Percentiles rank a stretch among this genome's conserved stretches.
Conservation (phyloP, 1,140 invertebrate species). For the Euschistus heros region DNA sequence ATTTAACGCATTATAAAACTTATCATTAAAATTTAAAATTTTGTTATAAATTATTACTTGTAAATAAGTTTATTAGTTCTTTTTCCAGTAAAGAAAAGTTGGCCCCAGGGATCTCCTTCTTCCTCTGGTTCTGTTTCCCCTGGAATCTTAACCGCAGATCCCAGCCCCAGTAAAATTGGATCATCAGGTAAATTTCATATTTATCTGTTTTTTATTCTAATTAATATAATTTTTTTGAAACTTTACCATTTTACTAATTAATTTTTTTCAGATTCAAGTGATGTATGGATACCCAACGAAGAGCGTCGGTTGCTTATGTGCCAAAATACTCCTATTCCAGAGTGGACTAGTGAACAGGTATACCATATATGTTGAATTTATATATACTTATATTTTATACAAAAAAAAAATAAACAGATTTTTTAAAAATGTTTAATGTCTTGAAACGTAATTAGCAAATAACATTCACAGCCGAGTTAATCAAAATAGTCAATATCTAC, state of each 20-base stretch:
- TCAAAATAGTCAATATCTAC: no score
- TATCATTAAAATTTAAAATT: no score
- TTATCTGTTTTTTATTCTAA: background rate
- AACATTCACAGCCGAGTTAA: no score
- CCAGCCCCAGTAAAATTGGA: slow-evolving; percentile 38
- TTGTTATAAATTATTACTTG: no score
- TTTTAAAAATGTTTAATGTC: no score
- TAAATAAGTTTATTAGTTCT: slow-evolving; percentile 26
- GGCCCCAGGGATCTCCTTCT: slow-evolving; percentile 30
- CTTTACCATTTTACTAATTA: background rate
- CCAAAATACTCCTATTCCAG: slow-evolving; percentile 57
- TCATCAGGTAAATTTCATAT: slow-evolving; percentile 32
- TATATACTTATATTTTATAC: no score
- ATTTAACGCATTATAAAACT: no score
- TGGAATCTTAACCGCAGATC: slow-evolving; percentile 39
- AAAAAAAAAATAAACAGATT: no score
- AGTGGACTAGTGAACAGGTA: slow-evolving; percentile 83
- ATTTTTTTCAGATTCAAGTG: slow-evolving; percentile 36
- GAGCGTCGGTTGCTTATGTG: slow-evolving; percentile 46
- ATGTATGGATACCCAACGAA: slow-evolving; percentile 41
- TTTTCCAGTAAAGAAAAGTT: slow-evolving; percentile 47
- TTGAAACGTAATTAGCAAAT: no score
- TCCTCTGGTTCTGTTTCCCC: slow-evolving; percentile 37
- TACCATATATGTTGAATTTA: slow-evolving; percentile 27
- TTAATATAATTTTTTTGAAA: background rate